phyloP scores from a whole-genome alignment of 1,140 invertebrate genomes.

The Drosophila trapezifrons region DNA sequence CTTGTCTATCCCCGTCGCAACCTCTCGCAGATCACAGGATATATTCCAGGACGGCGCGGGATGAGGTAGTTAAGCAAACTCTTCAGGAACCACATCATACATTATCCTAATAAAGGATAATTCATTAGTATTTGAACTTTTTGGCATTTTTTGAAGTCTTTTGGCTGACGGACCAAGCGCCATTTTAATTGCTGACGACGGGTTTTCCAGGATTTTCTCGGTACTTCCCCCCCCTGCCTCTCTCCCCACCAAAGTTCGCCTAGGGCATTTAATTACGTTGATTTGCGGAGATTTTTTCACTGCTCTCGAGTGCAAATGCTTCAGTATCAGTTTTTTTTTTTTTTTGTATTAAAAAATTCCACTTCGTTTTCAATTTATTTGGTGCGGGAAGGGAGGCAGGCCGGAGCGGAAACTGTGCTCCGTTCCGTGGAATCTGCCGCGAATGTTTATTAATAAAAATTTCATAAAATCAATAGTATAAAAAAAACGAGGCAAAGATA shows the following conservation, averaged over 20 bases:
- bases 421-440: conserved; percentile 55
- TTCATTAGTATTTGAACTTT: conserved; percentile 84
- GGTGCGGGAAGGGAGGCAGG: neutral
- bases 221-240: neutral
- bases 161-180: conserved; percentile 67
- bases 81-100: conserved; percentile 83
- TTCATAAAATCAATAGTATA: conserved; percentile 71
- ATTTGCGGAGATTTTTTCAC: conserved; percentile 44
- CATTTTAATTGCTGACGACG: conserved; percentile 69
- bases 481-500: conserved; percentile 13
- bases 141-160: conserved; percentile 82
- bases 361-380: conserved; percentile 49
- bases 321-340: conserved; percentile 13
- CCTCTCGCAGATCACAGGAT: conserved; percentile 17
- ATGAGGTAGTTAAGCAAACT: conserved; percentile 62
- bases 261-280: conserved; percentile 70
- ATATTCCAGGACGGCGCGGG: neutral
- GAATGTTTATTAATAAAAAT: conserved; percentile 82
- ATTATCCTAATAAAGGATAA: conserved; percentile 84
- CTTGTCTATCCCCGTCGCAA: conserved; percentile 20
- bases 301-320: conserved; percentile 19
- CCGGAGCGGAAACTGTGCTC: neutral
- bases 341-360: conserved; percentile 74
- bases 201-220: conserved; percentile 9
- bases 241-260: neutral